Conservation (phyloP, 1,140 invertebrate genomes). For the Drosophila kurseongensis region DNA sequence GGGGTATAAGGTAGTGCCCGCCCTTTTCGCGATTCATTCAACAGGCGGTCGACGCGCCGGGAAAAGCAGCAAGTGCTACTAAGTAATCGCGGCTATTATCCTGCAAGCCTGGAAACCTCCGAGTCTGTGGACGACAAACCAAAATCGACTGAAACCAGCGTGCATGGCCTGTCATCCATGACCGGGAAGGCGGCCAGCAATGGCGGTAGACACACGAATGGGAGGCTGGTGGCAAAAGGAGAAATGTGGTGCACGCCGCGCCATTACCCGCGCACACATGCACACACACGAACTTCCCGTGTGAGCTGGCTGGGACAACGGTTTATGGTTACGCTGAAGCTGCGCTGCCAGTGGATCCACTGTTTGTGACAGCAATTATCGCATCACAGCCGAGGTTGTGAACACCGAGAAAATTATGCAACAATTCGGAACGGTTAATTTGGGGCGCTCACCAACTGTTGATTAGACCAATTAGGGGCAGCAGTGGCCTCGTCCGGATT, state of each 20-base stretch:
- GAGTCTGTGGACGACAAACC: conserved; percentile 64
- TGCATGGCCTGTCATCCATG: conserved; percentile 9
- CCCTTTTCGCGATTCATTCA: neutral
- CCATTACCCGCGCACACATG: conserved; percentile 6
- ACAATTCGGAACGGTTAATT: conserved; percentile 37
- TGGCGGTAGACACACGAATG: neutral
- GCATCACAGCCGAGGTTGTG: conserved; percentile 4
- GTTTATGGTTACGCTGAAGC: conserved; percentile 50
- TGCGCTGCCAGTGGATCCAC: conserved; percentile 11
- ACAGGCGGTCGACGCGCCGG: conserved; percentile 7
- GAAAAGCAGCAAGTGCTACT: neutral
- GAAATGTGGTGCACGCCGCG: conserved; percentile 40
- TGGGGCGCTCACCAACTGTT: conserved; percentile 25
- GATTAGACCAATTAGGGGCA: conserved; percentile 40
- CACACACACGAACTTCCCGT: conserved; percentile 1
- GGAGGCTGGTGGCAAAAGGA: neutral
- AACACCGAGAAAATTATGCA: conserved; percentile 11
- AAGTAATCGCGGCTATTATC: neutral
- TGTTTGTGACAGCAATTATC: conserved; percentile 72
- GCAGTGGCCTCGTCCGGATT: neutral
- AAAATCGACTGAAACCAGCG: conserved; percentile 65
- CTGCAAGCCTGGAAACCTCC: conserved; percentile 1
- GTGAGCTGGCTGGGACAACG: conserved; percentile 17
- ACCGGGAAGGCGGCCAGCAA: conserved; percentile 1
- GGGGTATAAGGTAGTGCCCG: neutral